Evolutionary conservation across 2,797 vertebrate genomes (phyloP), one percentile per base, ranked within the genome.

Genomic region (Ceyx erithaca): DNA sequence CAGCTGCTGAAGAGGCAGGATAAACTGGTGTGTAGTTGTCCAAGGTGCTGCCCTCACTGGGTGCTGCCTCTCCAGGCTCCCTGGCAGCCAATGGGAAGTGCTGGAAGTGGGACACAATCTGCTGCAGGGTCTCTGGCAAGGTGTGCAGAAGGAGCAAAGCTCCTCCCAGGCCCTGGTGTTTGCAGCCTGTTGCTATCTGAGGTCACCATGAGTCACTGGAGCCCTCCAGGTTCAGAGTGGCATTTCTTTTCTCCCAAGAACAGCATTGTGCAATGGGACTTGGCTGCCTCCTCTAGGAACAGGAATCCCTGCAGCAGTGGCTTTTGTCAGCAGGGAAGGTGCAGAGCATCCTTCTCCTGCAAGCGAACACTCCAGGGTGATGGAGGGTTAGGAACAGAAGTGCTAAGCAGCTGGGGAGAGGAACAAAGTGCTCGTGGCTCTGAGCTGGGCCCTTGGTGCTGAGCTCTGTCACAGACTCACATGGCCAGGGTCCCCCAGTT

Each of bases 281-380:
- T 94, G 85, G 51, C 82, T 88, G 20, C 59, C 70, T 93, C 45
- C 63, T 94, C 87, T 49, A 84, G 61, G 59, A 89, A 62, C 23
- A 14, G n/a, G 69, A 22, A 40, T 40, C 37, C 46, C 72, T 62
- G 59, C 52, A 85, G 17, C 41, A 31, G 16, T 16, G 12, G 5
- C 6, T 51, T 61, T 46, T 81, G 2, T 51, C 30, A 30, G 8
- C 6, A 8, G 54, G 28, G 26, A 37, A 31, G 33, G 21, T 61
- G 73, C 35, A 26, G 8, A 37, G 62, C 41, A 26, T 81, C 4
- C 1, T 8, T 62, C 14, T 67, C 46, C 57, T 67, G 30, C 5
- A 51, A 45, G 61, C 40, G 45, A 49, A 12, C 0, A 2, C 25
- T 70, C 43, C 8, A 6, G 9, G 12, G 6, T 23, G 5, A 35